Evolutionary conservation across 1,140 invertebrate species (phyloP).

Genomic region (Oncopodura yosiiana): DNA sequence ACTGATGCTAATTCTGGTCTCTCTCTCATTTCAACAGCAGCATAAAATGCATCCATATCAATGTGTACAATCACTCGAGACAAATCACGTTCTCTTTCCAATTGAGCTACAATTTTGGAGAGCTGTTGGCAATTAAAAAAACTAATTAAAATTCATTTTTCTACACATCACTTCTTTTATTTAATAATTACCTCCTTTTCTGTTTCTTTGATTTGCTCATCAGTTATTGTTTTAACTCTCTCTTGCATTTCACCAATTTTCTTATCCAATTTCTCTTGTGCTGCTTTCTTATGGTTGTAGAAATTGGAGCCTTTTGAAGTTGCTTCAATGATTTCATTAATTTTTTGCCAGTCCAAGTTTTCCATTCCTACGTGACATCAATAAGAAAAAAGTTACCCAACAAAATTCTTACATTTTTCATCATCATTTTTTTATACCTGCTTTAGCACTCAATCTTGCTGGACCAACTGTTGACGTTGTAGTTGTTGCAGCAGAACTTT

Average conservation of each 20-base stretch:
- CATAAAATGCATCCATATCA: conserved; percentile 60
- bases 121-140: conserved; percentile 39
- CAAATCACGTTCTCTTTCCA: conserved; percentile 43
- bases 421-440: too few species aligned
- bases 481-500: too few species aligned
- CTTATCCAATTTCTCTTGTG: conserved; percentile 42
- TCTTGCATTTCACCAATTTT: conserved; percentile 43
- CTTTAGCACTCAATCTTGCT: too few species aligned
- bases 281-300: conserved; percentile 46
- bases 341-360: conserved; percentile 48
- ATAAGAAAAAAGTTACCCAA: too few species aligned
- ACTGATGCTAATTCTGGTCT: conserved; percentile 44
- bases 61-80: conserved; percentile 51
- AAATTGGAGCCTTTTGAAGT: conserved; percentile 51
- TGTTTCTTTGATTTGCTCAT: conserved; percentile 38
- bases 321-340: conserved; percentile 51
- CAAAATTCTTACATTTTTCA: too few species aligned
- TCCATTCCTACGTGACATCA: too few species aligned
- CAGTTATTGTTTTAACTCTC: conserved; percentile 38
- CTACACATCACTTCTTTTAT: background rate
- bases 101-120: conserved; percentile 38
- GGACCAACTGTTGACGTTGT: too few species aligned
- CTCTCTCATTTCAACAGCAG: conserved; percentile 56
- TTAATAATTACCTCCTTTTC: conserved; percentile 38
- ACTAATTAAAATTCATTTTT: background rate